Conservation (phyloP, 1,140 invertebrate genomes). For the Steinernema feltiae region DNA sequence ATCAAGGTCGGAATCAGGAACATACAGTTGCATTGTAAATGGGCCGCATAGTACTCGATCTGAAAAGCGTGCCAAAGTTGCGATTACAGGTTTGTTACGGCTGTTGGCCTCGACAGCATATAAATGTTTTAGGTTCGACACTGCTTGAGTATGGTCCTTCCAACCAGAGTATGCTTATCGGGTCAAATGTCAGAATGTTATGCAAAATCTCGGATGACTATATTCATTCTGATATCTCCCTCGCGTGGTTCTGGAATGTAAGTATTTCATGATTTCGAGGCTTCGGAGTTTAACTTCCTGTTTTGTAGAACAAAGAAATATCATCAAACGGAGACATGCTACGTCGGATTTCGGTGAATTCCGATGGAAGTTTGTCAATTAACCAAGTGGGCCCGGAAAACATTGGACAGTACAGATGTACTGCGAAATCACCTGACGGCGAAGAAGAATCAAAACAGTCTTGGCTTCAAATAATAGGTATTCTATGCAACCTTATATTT, state of each 20-base stretch:
- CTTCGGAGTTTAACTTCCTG: not conserved
- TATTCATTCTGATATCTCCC: not conserved
- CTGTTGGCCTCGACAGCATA: slow-evolving; percentile 70
- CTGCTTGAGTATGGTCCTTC: slow-evolving; percentile 51
- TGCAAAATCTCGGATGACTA: slow-evolving; percentile 47
- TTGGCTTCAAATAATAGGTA: slow-evolving; percentile 45
- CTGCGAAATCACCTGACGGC: slow-evolving; percentile 30
- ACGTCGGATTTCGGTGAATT: slow-evolving; percentile 42
- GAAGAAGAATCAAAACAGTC: slow-evolving; percentile 40
- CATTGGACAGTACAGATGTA: slow-evolving; percentile 52
- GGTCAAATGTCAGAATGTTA: slow-evolving; percentile 53
- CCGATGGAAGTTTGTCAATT: slow-evolving; percentile 49
- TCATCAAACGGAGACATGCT: slow-evolving; percentile 36
- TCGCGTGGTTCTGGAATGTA: slow-evolving; percentile 48
- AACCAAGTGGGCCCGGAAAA: slow-evolving; percentile 55
- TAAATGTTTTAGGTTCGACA: slow-evolving; percentile 28
- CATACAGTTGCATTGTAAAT: not conserved
- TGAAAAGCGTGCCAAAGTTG: slow-evolving; percentile 16
- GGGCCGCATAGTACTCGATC: not conserved
- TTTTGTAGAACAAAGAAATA: slow-evolving; percentile 43
- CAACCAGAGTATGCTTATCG: slow-evolving; percentile 53
- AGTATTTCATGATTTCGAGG: slow-evolving; percentile 27
- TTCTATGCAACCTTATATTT: slow-evolving; percentile 24
- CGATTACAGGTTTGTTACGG: slow-evolving; percentile 60
- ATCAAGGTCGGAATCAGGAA: not conserved